Conservation (phyloP, 2,888 invertebrate species). For the Hydriomena furcata region DNA sequence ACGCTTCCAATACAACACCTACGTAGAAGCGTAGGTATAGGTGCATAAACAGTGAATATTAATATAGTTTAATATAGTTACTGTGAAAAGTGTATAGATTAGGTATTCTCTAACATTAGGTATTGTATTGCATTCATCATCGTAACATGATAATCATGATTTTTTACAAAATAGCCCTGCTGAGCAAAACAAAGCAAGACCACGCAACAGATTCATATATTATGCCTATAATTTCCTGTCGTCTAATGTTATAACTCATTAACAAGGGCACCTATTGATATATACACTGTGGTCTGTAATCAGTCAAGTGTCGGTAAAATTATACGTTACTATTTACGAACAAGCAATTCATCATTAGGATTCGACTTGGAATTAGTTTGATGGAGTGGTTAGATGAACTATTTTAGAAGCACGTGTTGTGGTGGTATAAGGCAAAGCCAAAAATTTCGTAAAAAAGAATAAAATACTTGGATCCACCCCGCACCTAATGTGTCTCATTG, state of each 20-base stretch:
- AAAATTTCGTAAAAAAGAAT: too few relatives aligned
- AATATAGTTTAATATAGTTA: too few relatives aligned
- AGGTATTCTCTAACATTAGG: too few relatives aligned
- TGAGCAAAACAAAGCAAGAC: neutral
- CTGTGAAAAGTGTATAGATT: too few relatives aligned
- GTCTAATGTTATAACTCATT: constrained; percentile 40
- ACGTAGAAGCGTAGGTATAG: too few relatives aligned
- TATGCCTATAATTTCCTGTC: constrained; percentile 27
- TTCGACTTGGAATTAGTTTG: constrained; percentile 2
- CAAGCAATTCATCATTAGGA: constrained; percentile 23
- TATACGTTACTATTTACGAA: constrained; percentile 22
- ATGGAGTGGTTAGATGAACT: neutral
- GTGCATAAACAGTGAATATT: too few relatives aligned
- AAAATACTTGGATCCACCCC: too few relatives aligned
- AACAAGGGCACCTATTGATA: constrained; percentile 21
- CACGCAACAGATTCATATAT: constrained; percentile 18
- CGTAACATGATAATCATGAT: neutral
- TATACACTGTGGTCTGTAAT: constrained; percentile 25
- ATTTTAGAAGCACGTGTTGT: too few relatives aligned
- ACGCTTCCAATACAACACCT: too few relatives aligned
- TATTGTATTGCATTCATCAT: too few relatives aligned
- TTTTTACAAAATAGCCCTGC: neutral
- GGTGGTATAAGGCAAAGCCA: too few relatives aligned
- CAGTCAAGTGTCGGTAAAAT: constrained; percentile 33
- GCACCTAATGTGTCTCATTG: too few relatives aligned